Evolutionary conservation across 2,113 vertebrate genomes (phyloP).

Genomic region (Panthera uncia): DNA sequence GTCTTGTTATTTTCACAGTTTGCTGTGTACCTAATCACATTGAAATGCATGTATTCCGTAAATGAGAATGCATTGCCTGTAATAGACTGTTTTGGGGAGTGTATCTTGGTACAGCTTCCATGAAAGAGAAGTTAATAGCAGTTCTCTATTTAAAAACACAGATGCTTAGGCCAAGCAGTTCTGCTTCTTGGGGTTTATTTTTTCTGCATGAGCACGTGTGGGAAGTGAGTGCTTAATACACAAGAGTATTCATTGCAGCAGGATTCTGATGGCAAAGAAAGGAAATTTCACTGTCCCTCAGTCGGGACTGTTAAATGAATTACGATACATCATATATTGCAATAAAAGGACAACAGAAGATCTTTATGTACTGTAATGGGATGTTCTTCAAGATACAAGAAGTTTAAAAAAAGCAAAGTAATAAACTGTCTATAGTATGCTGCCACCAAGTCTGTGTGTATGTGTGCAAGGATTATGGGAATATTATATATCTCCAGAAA

Average conservation of each 20-base stretch:
- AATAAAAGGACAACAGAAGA: neutral
- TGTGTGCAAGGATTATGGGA: neutral
- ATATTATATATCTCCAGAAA: neutral
- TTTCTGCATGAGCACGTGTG: neutral
- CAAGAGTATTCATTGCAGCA: neutral
- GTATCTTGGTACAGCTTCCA: neutral
- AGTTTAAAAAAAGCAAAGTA: neutral
- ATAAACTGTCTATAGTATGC: neutral
- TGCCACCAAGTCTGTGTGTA: neutral
- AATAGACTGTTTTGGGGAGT: neutral
- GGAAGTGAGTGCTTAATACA: neutral
- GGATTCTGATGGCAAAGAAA: neutral
- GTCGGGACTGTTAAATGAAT: neutral
- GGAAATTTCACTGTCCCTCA: neutral
- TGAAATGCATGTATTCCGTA: neutral
- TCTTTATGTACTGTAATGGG: neutral
- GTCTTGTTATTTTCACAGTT: neutral
- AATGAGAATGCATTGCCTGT: neutral
- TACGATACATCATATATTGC: neutral
- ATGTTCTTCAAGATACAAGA: neutral
- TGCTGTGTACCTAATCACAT: neutral
- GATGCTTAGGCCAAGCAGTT: neutral
- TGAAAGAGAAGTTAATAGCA: neutral
- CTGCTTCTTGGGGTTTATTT: neutral
- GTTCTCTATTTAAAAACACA: neutral